These are phyloP conservation scores for Eurystomus glaucurus DNA, from an alignment of 2,797 vertebrate species.

Conservation along the genomic window DNA sequence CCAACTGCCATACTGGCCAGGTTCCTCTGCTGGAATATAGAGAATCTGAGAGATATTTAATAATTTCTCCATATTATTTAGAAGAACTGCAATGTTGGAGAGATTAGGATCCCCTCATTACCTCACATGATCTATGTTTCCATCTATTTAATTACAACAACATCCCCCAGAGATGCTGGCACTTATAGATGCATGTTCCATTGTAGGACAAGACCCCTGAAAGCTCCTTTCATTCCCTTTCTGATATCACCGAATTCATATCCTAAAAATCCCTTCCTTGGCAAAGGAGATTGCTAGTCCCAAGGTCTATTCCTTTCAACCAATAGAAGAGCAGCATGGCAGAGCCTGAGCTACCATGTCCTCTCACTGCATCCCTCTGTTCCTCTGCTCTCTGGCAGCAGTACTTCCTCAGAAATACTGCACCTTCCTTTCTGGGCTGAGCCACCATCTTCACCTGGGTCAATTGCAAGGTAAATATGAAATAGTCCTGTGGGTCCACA, in stretches of 20 bases:
- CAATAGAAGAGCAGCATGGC: not conserved
- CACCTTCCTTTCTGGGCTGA: not conserved
- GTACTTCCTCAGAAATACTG: not conserved
- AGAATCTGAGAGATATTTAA: not conserved
- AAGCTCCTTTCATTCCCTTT: not conserved
- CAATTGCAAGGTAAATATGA: not conserved
- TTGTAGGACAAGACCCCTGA: not conserved
- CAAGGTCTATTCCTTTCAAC: not conserved
- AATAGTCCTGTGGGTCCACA: not conserved
- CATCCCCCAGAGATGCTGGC: not conserved
- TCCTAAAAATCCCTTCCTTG: not conserved
- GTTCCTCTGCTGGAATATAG: not conserved
- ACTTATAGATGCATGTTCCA: not conserved
- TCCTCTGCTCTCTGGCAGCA: not conserved
- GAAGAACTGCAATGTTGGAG: not conserved
- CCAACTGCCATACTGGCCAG: not conserved
- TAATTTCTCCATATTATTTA: not conserved
- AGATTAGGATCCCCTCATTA: not conserved
- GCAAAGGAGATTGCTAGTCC: not conserved
- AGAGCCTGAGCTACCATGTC: not conserved
- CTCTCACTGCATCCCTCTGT: fast-evolving
- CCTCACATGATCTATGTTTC: not conserved
- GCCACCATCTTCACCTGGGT: not conserved
- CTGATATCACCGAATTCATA: not conserved
- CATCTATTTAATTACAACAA: not conserved